Evolutionary conservation across 2,113 vertebrate species (phyloP).

Genomic region (Lepidothrix coronata): DNA sequence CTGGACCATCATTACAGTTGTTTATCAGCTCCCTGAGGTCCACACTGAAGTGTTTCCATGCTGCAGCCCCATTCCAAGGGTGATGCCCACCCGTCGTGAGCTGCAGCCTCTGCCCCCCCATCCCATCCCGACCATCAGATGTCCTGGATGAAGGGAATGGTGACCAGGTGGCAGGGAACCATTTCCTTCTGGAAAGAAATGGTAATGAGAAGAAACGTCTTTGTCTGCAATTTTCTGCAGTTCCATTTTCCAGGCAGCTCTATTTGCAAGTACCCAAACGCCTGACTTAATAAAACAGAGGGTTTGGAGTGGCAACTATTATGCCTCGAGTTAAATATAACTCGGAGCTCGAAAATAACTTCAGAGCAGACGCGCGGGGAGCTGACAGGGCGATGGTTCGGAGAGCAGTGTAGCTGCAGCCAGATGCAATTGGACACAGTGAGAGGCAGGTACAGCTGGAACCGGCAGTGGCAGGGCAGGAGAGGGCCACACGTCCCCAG

Average conservation of each 20-base stretch:
- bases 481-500: background rate
- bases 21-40: background rate
- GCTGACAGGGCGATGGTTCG: background rate
- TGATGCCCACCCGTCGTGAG: fast-evolving
- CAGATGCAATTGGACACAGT: background rate
- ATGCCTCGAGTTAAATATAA: conserved; percentile 59
- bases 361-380: background rate
- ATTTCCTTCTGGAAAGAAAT: background rate
- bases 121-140: too few species aligned
- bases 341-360: conserved; percentile 17
- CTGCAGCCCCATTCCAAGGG: background rate
- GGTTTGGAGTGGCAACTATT: conserved; percentile 47
- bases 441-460: background rate
- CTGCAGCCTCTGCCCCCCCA: background rate
- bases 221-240: background rate
- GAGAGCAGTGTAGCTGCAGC: background rate
- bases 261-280: conserved; percentile 4
- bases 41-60: background rate
- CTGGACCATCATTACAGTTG: background rate
- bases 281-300: conserved; percentile 56
- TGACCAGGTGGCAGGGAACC: background rate
- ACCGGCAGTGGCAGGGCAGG: background rate
- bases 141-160: background rate
- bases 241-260: background rate
- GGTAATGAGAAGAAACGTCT: background rate